A percentile compares a stretch with the other conserved stretches of the same genome.
These are phyloP conservation scores for Paragorgia papillata DNA, from an alignment of 92 coral and sea anemone genomes.

Conservation along the genomic window DNA sequence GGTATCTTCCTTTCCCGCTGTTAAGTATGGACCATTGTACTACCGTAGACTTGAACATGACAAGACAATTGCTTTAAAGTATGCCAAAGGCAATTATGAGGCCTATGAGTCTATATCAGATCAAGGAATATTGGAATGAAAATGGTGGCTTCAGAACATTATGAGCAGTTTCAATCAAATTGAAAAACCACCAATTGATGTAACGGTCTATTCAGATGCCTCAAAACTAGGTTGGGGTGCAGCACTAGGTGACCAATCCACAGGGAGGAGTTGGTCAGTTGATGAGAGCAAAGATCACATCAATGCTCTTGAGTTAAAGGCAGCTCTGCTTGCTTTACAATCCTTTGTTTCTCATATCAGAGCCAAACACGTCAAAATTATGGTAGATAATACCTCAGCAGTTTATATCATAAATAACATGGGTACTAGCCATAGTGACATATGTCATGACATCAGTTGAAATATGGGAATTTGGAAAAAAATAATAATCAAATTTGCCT, in stretches of 20 bases:
- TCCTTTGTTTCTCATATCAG: constrained; percentile 41
- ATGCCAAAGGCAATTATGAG: constrained; percentile 18
- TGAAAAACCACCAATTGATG: constrained; percentile 13
- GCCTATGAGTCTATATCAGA: constrained; percentile 3
- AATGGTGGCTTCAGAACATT: constrained; percentile 14
- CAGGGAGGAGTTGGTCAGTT: constrained; percentile 21
- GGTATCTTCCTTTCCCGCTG: constrained; percentile 32
- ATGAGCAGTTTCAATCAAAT: not conserved
- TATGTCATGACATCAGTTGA: constrained; percentile 21
- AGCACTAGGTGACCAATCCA: constrained; percentile 25
- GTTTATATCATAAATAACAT: constrained; percentile 55
- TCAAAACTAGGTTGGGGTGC: constrained; percentile 30
- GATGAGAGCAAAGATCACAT: constrained; percentile 9
- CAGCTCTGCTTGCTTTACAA: constrained; percentile 56
- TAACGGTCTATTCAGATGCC: constrained; percentile 16
- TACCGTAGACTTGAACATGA: constrained; percentile 21
- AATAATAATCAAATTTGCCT: no score
- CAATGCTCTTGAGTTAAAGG: constrained; percentile 38
- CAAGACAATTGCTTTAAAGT: not conserved
- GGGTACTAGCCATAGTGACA: constrained; percentile 62
- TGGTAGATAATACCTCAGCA: constrained; percentile 62
- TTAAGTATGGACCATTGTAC: no score
- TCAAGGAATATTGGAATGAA: not conserved
- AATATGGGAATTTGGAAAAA: constrained; percentile 64
- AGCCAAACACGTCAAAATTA: constrained; percentile 59